These are phyloP conservation scores for Neoaliturus tenellus DNA, from an alignment of 2,888 invertebrate genomes.

Conservation along the genomic window DNA sequence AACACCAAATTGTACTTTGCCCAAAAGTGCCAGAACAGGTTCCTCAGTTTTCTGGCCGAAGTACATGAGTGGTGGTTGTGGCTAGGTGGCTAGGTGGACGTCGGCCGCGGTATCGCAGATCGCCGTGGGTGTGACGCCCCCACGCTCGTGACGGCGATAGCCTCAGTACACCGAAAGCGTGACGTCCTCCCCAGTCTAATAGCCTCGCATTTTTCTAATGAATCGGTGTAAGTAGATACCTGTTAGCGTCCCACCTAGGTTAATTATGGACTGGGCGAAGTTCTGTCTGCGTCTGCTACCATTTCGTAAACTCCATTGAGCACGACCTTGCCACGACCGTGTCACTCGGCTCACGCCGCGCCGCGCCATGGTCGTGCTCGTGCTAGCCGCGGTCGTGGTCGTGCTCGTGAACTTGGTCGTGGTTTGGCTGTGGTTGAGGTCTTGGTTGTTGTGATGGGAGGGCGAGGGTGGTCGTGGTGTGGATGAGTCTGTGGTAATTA, in stretches of 20 bases:
- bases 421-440: neutral
- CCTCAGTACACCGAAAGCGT: constrained; percentile 43
- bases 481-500: too few species aligned
- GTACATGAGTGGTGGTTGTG: too few species aligned
- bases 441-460: neutral
- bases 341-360: neutral
- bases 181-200: constrained; percentile 49
- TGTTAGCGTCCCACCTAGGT: constrained; percentile 41
- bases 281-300: neutral
- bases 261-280: constrained; percentile 31
- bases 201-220: constrained; percentile 52
- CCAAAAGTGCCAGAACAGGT: too few species aligned
- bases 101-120: too few species aligned
- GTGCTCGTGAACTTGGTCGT: neutral
- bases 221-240: constrained; percentile 54
- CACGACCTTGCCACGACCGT: constrained; percentile 16
- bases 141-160: constrained; percentile 52
- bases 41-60: too few species aligned
- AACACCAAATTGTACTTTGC: too few species aligned
- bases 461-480: neutral
- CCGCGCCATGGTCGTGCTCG: neutral
- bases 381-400: neutral
- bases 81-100: too few species aligned
- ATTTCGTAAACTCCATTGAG: constrained; percentile 14
- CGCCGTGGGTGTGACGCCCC: constrained; percentile 44